A percentile compares a stretch with the other conserved stretches of the same genome.
Conservation (phyloP, 2,113 vertebrate species). For the Plectropomus leopardus region DNA sequence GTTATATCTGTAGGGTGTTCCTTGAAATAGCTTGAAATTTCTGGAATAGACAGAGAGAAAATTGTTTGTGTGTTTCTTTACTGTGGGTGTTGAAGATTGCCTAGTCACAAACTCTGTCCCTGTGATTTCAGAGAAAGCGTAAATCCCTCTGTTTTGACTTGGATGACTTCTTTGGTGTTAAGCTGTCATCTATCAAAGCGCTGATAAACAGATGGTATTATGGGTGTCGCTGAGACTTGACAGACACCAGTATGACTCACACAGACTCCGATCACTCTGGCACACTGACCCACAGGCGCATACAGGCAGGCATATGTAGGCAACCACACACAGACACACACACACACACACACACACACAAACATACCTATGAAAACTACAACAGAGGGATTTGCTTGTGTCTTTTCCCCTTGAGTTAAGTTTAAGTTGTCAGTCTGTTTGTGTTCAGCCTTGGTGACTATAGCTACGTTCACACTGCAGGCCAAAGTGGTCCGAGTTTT, state of each 20-base stretch:
- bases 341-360: slow-evolving; percentile 5
- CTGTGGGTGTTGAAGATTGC: neutral
- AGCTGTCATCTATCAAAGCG: slow-evolving; percentile 53
- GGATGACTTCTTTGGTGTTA: slow-evolving; percentile 42
- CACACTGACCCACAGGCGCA: slow-evolving; percentile 55
- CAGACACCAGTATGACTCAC: slow-evolving; percentile 53
- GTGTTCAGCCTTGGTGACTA: slow-evolving; percentile 21
- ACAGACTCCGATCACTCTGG: slow-evolving; percentile 38
- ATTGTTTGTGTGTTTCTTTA: too few relatives aligned
- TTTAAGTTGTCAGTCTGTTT: neutral
- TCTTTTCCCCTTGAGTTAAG: neutral
- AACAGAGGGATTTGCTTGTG: neutral
- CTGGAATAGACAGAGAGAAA: neutral
- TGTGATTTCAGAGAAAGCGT: slow-evolving; percentile 28
- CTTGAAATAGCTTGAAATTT: neutral
- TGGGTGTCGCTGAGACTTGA: slow-evolving; percentile 48
- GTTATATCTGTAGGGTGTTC: neutral
- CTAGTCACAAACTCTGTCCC: slow-evolving; percentile 13
- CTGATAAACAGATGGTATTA: slow-evolving; percentile 61
- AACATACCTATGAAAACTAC: neutral
- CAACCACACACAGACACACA: neutral
- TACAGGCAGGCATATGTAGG: too few relatives aligned
- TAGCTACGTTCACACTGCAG: too few relatives aligned
- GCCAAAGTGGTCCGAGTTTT: too few relatives aligned
- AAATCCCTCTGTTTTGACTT: slow-evolving; percentile 58